Conservation (phyloP, 2,113 vertebrate genomes). For the Cinclus cinclus region DNA sequence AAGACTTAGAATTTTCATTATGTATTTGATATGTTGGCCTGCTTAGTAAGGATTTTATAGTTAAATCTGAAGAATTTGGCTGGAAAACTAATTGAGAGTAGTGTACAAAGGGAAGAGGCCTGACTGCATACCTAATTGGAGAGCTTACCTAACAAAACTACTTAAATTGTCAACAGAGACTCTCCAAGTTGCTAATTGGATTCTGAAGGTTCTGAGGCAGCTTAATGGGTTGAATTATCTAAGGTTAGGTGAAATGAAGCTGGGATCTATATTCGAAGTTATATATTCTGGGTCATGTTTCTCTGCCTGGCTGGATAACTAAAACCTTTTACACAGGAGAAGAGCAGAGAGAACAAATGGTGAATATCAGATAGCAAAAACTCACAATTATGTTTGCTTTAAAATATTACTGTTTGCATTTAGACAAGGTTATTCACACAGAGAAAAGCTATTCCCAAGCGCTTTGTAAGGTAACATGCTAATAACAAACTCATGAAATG, state of each 20-base stretch:
- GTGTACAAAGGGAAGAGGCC: background rate
- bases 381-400: background rate
- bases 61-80: background rate
- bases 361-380: background rate
- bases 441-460: background rate
- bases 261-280: background rate
- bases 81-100: background rate
- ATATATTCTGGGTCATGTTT: background rate
- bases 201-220: background rate
- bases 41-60: background rate
- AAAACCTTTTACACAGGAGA: background rate
- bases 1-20: background rate
- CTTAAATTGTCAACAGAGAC: background rate
- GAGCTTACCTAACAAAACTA: background rate
- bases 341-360: background rate
- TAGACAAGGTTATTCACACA: background rate
- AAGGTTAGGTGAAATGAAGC: background rate
- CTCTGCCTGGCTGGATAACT: background rate
- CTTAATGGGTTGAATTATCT: background rate
- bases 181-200: background rate
- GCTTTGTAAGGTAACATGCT: background rate
- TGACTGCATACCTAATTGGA: background rate
- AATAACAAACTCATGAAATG: background rate
- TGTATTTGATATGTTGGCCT: accelerated
- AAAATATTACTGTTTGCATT: background rate